Base-by-base conservation (phyloP, 2,888 invertebrate genomes). In the Creontiades dilutus region DNA sequence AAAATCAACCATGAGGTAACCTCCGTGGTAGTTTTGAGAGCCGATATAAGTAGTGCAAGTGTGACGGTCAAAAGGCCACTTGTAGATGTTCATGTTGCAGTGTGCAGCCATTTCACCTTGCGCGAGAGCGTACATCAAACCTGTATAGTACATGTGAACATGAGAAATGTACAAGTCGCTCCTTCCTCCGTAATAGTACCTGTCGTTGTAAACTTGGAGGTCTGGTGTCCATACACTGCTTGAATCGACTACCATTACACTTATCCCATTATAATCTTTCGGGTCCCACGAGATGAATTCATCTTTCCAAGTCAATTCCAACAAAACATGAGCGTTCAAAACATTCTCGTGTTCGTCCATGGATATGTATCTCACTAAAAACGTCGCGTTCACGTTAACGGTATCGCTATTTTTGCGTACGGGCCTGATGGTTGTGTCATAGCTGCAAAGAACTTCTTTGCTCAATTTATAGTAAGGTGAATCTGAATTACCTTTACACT, bases 61-160 rank as follows among this genome's bases (percentile, higher is more conserved):
- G 82, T 89, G 89, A 9, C 89, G 28, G 16, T 89, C 89, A 28
- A 82, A 84, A 23, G 89, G 89, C 89, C 89, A 89, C n/a, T 46
- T 81, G 68, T 81, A 81, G 14, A 89, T 47, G 48, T 89, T 52
- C 81, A 84, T 28, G 48, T 81, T 75, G 89, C 89, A 89, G 27
- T 89, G 89, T 0, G 89, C 89, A 0, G 82, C 27, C 57, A 89
- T 81, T 46, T 89, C 89, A 0, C 88, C 88, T 46, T 88, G 52
- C 0, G 80, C 46, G 28, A 88, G 28, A 16, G 88, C 78, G 55
- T 88, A 88, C 80, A 88, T 80, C 23, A 88, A 52, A 27, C 88
- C 88, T 0, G 88, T 78, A 19, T 88, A 80, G 52, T 78, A 88
- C n/a, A 55, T 78, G 46, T 88, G 88, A 28, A 88, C 88, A 37